Base-by-base conservation (phyloP, 1,140 invertebrate species). In the Diorhabda elongata region DNA sequence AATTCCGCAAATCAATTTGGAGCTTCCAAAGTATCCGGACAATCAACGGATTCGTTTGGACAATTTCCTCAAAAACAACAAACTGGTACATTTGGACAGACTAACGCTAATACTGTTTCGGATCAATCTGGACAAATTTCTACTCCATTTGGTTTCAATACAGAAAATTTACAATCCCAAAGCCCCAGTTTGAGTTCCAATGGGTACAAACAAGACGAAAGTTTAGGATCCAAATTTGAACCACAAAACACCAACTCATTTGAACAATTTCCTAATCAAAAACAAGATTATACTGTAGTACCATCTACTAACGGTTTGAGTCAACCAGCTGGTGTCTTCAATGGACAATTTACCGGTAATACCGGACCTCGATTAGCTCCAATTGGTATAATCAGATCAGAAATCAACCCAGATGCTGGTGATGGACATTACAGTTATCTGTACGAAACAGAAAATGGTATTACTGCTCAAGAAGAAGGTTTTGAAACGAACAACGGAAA, bases 371-470 rank as follows among this genome's bases (percentile, higher is more conserved):
- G 4, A 52, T 52, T n/a, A 2, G 47, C 47, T 80, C 83, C 64
- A 84, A 82, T 62, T 59, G 84, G 84, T 2, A 86, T 87, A 61
- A 43, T 73, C 42, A 60, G 69, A 44, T 69, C 66, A 11, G 65
- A 69, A 58, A 69, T 66, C 60, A 69, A 71, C 7, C 68, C 68
- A 57, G 64, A 65, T 44, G 62, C 69, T 7, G 68, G 63, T 5
- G 70, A 75, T 47, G 70, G 69, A 44, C 82, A 82, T 45, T 85
- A 84, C 78, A 83, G 84, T 71, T 86, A 84, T 76, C 81, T 82
- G 42, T 88, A 83, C 74, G 86, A 88, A 75, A 87, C 85, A 8
- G 85, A 79, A 5, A 87, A 89, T 70, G 86, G 86, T 5, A 88
- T 87, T 65, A 68, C 78, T 3, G 83, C 81, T 8, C 78, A 87